phyloP scores from a whole-genome alignment of 2,113 vertebrate genomes.

The Panthera tigris region DNA sequence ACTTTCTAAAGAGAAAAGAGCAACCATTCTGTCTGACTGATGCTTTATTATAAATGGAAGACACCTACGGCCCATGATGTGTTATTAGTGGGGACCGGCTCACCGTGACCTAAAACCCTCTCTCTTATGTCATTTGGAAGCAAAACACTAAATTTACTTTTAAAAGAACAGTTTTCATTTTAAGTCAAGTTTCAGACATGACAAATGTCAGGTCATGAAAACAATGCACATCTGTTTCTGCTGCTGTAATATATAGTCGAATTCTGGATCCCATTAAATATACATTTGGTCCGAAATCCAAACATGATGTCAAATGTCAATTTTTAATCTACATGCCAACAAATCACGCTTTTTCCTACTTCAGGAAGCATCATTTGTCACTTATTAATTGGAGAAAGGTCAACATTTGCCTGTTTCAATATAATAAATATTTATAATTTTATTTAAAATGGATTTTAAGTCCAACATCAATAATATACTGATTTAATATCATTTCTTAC shows the following conservation, averaged over 20 bases:
- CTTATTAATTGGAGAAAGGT: not conserved
- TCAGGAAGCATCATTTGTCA: not conserved
- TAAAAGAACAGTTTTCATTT: not conserved
- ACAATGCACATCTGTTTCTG: not conserved
- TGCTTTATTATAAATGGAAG: not conserved
- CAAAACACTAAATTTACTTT: not conserved
- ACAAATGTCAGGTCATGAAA: not conserved
- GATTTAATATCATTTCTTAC: not conserved
- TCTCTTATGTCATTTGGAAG: not conserved
- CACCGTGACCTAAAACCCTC: not conserved
- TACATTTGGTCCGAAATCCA: not conserved
- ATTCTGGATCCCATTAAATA: not conserved
- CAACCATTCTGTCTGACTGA: not conserved
- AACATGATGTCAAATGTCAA: not conserved
- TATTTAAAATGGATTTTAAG: not conserved
- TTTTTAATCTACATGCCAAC: slow-evolving; percentile 3
- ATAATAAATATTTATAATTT: not conserved
- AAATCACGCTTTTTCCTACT: not conserved
- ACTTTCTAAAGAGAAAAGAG: not conserved
- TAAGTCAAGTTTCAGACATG: slow-evolving; percentile 11
- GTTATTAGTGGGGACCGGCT: not conserved
- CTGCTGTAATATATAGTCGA: not conserved
- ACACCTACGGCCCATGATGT: not conserved
- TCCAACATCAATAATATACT: not conserved
- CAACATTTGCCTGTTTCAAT: not conserved